Evolutionary conservation across 1,140 invertebrate species (phyloP).

Genomic region (Cydia pomonella): DNA sequence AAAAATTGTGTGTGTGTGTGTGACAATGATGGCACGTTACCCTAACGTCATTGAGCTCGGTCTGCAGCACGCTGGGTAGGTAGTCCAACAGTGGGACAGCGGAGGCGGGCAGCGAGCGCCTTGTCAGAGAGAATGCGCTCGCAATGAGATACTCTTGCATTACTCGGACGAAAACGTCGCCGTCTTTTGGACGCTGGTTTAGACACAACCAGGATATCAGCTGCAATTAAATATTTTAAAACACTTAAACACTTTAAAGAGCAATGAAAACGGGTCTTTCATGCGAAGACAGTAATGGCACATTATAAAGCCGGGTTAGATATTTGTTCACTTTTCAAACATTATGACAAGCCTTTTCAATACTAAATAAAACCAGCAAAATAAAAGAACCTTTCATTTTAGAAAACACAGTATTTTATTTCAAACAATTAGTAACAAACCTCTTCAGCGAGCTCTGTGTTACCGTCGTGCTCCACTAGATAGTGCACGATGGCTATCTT

Average conservation of each 20-base stretch:
- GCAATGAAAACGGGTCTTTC: neutral
- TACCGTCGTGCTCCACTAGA: conserved; percentile 87
- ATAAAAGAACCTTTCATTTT: too few species aligned
- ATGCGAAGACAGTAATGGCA: too few species aligned
- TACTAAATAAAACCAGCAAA: too few species aligned
- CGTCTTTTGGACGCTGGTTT: conserved; percentile 57
- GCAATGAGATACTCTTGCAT: conserved; percentile 90
- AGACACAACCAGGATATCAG: conserved; percentile 70
- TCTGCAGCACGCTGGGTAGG: conserved; percentile 85
- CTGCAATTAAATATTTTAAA: conserved; percentile 41
- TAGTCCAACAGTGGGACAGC: conserved; percentile 84
- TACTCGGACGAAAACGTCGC: conserved; percentile 79
- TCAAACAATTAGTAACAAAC: conserved; percentile 56
- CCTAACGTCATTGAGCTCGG: conserved; percentile 69
- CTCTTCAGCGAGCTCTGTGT: conserved; percentile 86
- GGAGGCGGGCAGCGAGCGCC: conserved; percentile 86
- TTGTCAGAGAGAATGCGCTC: conserved; percentile 86
- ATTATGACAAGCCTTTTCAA: too few species aligned
- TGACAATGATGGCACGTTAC: conserved; percentile 39
- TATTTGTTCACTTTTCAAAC: too few species aligned
- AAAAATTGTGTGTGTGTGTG: too few species aligned
- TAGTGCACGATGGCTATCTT: conserved; percentile 89
- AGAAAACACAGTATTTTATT: too few species aligned
- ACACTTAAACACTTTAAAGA: too few species aligned
- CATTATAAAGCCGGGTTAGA: too few species aligned